phyloP scores from a whole-genome alignment of 2,888 invertebrate genomes.

The Metallyticus violacea region DNA sequence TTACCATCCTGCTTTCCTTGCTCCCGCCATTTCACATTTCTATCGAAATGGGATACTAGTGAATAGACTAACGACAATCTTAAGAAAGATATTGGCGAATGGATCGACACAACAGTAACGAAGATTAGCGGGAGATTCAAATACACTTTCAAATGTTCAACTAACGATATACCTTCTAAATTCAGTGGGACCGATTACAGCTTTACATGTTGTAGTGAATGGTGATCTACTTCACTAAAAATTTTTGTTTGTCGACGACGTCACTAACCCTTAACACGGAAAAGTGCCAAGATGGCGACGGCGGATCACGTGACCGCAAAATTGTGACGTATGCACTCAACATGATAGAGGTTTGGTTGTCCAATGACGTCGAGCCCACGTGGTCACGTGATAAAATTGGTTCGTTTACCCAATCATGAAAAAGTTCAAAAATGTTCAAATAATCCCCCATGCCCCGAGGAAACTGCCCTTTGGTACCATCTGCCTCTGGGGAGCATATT shows the following conservation, averaged over 20 bases:
- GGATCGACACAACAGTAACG: constrained; percentile 7
- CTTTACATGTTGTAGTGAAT: constrained; percentile 13
- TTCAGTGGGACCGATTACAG: background rate
- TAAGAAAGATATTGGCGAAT: background rate
- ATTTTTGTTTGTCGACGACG: constrained; percentile 41
- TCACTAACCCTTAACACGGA: constrained; percentile 52
- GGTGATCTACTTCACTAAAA: constrained; percentile 9
- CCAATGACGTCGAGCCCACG: constrained; percentile 27
- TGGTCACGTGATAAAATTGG: constrained; percentile 31
- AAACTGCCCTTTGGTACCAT: background rate
- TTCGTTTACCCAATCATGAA: constrained; percentile 28
- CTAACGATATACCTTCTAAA: constrained; percentile 1
- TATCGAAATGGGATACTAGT: constrained; percentile 8
- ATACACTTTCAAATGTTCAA: background rate
- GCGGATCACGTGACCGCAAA: constrained; percentile 55
- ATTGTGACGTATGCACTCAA: constrained; percentile 45
- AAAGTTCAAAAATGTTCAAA: constrained; percentile 21
- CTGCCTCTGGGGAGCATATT: background rate
- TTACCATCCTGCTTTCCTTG: constrained; percentile 16
- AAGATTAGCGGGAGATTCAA: background rate
- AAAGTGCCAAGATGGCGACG: constrained; percentile 59
- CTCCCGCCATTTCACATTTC: constrained; percentile 32
- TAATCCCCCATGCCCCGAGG: background rate
- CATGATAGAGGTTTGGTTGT: constrained; percentile 30
- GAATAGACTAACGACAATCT: constrained; percentile 24